A percentile compares a stretch with the other conserved stretches of the same genome.
Evolutionary conservation across 2,113 vertebrate genomes (phyloP).

Genomic region (Seriola quinqueradiata): DNA sequence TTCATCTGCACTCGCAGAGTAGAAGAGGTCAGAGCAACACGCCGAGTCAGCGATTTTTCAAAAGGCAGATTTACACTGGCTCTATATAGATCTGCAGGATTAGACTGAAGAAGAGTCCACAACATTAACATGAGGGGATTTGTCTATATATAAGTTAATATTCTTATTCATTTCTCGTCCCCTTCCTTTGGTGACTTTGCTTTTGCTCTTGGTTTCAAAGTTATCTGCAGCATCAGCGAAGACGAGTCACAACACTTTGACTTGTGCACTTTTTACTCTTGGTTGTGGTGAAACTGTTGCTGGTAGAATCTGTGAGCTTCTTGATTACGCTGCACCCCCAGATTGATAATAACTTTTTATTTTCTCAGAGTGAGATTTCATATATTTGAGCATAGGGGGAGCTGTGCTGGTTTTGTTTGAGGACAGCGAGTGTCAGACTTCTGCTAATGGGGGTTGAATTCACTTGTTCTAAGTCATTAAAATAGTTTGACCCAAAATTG

Average conservation of each 20-base stretch:
- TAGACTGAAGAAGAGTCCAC: constrained; percentile 27
- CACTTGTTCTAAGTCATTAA: not conserved
- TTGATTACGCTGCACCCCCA: no score
- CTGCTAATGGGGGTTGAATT: not conserved
- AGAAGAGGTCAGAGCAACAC: constrained; percentile 38
- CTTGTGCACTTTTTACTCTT: not conserved
- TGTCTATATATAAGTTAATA: not conserved
- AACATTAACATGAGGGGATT: constrained; percentile 41
- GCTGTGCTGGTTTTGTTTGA: not conserved
- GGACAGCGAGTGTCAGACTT: not conserved
- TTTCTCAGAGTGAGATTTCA: no score
- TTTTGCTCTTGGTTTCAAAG: not conserved
- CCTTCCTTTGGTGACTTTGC: not conserved
- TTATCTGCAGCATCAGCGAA: not conserved
- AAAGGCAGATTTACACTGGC: constrained; percentile 35
- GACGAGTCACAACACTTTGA: no score
- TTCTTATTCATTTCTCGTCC: not conserved
- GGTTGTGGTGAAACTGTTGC: not conserved
- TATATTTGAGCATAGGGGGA: not conserved
- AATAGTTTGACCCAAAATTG: not conserved
- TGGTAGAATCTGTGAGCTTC: not conserved
- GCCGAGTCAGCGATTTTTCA: constrained; percentile 44
- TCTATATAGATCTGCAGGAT: constrained; percentile 39
- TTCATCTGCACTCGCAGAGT: not conserved
- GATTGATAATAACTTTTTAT: not conserved